Conservation (phyloP, 2,797 vertebrate species). For the Ctenopoma kingsleyae region DNA sequence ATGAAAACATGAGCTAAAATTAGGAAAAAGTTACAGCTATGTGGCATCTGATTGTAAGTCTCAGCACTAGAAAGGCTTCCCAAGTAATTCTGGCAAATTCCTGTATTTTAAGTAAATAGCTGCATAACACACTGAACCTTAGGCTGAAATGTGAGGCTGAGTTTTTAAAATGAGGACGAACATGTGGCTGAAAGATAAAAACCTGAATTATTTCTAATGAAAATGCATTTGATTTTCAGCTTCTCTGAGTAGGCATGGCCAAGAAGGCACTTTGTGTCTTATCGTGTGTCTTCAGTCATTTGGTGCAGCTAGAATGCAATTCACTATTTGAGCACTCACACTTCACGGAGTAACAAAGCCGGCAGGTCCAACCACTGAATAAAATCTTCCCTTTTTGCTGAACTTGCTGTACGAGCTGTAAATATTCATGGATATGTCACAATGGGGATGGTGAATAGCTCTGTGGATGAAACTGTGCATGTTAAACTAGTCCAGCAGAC, state of each 20-base stretch:
- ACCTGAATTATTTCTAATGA: slow-evolving; percentile 35
- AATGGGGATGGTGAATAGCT: slow-evolving; percentile 52
- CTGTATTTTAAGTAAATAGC: background rate
- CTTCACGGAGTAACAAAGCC: slow-evolving; percentile 52
- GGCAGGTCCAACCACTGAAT: slow-evolving; percentile 43
- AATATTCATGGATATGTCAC: slow-evolving; percentile 66
- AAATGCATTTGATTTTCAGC: slow-evolving; percentile 41
- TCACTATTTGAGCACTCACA: slow-evolving; percentile 42
- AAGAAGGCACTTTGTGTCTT: slow-evolving; percentile 37
- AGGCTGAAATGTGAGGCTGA: slow-evolving; percentile 2
- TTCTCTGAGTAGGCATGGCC: background rate
- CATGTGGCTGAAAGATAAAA: slow-evolving; percentile 25
- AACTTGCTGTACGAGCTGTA: slow-evolving; percentile 54
- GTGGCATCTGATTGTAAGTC: background rate
- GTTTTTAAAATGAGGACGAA: slow-evolving; percentile 15
- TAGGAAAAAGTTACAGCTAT: no score
- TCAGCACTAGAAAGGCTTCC: background rate
- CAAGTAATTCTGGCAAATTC: slow-evolving; percentile 9
- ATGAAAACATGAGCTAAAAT: no score
- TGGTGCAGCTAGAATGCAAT: slow-evolving; percentile 29
- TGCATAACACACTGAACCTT: background rate
- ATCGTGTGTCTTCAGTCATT: slow-evolving; percentile 46
- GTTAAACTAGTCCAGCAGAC: slow-evolving; percentile 39
- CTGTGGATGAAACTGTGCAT: slow-evolving; percentile 42
- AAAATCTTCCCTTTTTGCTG: slow-evolving; percentile 35